Base-by-base conservation (phyloP, 2,888 invertebrate species). In the Troglohyphantes excavatus region DNA sequence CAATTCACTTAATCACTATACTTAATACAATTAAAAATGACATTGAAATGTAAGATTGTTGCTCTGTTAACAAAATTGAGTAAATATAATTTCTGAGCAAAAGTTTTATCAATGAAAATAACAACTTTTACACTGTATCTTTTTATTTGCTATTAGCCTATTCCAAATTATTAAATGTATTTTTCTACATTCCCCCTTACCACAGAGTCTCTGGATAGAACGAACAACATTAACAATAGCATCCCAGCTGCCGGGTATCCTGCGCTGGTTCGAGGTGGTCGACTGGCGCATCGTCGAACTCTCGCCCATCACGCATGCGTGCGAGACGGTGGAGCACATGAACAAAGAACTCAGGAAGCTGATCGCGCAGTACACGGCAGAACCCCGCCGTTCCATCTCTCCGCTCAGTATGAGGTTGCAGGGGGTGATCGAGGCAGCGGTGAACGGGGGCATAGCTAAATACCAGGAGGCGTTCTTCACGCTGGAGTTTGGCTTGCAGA, bases 401-500 rank as follows among this genome's bases (percentile, higher is more conserved):
- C 98, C 97, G 0, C 96, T 98, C 93, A 97, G 97, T 2, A 98
- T 98, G 98, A 95, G 98, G 26, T 94, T 99, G 17, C 97, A 96
- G 93, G 98, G 98, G 1, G 97, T 98, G 43, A 97, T 98, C 91
- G 98, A 98, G 94, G 98, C 99, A 0, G 98, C 98, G 92, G 98
- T 99, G 0, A 97, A 98, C 95, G 97, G 98, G 1, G 98, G 98
- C 17, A 96, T 98, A 90, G 96, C 97, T 72, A 99, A 98, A 93
- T 99, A 98, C 93, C 98, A 98, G 93, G 98, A 98, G 92, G 98
- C 98, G 0, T 99, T 99, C 94, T 96, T 98, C 91, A 96, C 96
- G 0, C 95, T 96, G 11, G 97, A 97, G 92, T 98, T 97, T 93
- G 93, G 95, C 0, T 33, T 76, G 19, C 84, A 92, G 43, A 92